Evolutionary conservation across 1,140 invertebrate genomes (phyloP).

Genomic region (Globodera ellingtonae): DNA sequence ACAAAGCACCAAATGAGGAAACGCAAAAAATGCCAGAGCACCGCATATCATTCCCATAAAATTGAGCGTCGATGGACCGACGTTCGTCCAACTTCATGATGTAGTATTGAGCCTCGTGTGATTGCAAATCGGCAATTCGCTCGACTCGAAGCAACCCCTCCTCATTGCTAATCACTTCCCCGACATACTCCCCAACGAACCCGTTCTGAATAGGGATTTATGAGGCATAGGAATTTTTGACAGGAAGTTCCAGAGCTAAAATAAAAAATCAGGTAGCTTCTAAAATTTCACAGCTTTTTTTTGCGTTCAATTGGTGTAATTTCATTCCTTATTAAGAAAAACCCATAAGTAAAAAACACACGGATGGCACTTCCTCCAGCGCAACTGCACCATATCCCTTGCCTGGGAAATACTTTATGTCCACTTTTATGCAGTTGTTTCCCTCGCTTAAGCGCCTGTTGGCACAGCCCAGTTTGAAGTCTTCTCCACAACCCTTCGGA

Average conservation of each 20-base stretch:
- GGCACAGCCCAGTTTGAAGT: constrained; percentile 14
- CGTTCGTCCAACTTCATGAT: constrained; percentile 38
- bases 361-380: constrained; percentile 21
- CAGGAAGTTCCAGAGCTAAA: too few species aligned
- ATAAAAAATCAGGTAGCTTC: background rate
- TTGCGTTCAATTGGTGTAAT: too few species aligned
- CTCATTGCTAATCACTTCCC: constrained; percentile 31
- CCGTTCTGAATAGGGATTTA: constrained; percentile 21
- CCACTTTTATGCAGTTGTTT: constrained; percentile 26
- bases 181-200: constrained; percentile 40
- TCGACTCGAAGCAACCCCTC: constrained; percentile 27
- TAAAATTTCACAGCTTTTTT: background rate
- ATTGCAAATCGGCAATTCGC: constrained; percentile 27
- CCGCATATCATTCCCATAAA: constrained; percentile 39
- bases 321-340: too few species aligned
- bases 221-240: too few species aligned
- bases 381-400: constrained; percentile 29
- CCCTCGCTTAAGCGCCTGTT: constrained; percentile 32
- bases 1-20: background rate
- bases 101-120: constrained; percentile 39
- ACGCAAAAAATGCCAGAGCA: background rate
- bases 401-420: constrained; percentile 26
- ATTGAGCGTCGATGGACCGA: constrained; percentile 33
- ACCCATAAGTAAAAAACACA: background rate
- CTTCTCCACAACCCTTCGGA: constrained; percentile 34